Base-by-base conservation (phyloP, 2,797 vertebrate species). In the Melanotaenia trifasciata region DNA sequence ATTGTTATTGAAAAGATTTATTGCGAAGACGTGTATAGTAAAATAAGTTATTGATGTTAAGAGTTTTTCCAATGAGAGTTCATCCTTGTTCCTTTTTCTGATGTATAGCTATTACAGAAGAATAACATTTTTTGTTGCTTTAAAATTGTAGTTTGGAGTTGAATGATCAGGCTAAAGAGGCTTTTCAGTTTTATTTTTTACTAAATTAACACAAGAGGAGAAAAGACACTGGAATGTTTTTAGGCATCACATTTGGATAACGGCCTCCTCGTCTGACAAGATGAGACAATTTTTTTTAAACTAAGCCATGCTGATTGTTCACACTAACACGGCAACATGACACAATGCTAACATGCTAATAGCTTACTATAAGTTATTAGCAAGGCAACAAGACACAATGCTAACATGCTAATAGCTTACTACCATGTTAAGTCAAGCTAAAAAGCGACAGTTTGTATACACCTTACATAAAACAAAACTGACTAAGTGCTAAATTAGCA, bases 31-130 rank as follows among this genome's bases (percentile, higher is more conserved):
- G 45, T 89, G 82, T 92, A 89, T 78, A 89, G 80, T 72, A 80
- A 84, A 84, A 84, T 92, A 90, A 91, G 85, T 92, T 90, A 86
- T 89, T 88, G 90, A 82, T 82, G 90, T 92, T 85, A 53, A 84
- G 65, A 81, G 75, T 80, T 84, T 89, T 50, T 91, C 70, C 74
- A 78, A 85, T 40, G 66, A 87, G 60, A 82, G 59, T 58, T 78
- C 61, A 73, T 76, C 43, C 58, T 57, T 76, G 70, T 87, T 88
- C 26, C 33, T 83, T 81, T 77, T 67, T 75, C 85, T 68, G 66
- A 68, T 84, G 81, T 87, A 72, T 63, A 79, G 76, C 71, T 79
- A 40, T 79, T 64, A 81, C 68, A 57, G 71, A 78, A 61, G 43
- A 61, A 7, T 40, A 14, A 59, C 28, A 33, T 11, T 18, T 88